A percentile compares a stretch with the other conserved stretches of the same genome.
Evolutionary conservation across 2,888 invertebrate genomes (phyloP).

Genomic region (Drosophila macrospina): DNA sequence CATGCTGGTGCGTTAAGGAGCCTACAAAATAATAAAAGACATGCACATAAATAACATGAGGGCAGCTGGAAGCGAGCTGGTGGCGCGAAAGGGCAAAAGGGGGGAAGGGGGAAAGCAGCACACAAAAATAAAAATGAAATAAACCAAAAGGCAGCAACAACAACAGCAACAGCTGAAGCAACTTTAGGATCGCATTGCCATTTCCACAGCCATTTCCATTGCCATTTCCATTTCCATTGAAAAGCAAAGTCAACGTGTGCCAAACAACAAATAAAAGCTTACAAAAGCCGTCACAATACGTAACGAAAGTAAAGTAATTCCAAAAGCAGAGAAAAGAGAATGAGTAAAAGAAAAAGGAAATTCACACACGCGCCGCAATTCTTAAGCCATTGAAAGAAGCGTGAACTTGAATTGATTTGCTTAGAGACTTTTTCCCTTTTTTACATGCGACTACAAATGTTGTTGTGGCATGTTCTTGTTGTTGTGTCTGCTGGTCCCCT

Average conservation of each 20-base stretch:
- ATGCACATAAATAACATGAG: constrained; percentile 75
- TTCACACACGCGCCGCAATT: constrained; percentile 66
- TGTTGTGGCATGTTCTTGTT: constrained; percentile 1
- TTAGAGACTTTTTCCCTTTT: constrained; percentile 59
- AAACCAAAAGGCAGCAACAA: constrained; percentile 55
- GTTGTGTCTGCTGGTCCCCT: constrained; percentile 1
- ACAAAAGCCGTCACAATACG: constrained; percentile 37
- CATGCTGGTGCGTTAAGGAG: constrained; percentile 41
- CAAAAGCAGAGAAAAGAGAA: constrained; percentile 4
- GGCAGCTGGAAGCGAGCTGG: constrained; percentile 39
- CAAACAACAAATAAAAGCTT: constrained; percentile 15
- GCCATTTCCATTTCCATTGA: constrained; percentile 34
- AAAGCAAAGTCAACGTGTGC: constrained; percentile 42
- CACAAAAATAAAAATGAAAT: constrained; percentile 74
- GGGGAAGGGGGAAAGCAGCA: constrained; percentile 27
- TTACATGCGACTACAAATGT: constrained; percentile 1
- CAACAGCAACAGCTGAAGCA: constrained; percentile 39
- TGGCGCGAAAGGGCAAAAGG: background rate
- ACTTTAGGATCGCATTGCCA: constrained; percentile 49
- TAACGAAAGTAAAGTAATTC: constrained; percentile 38
- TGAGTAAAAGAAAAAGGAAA: constrained; percentile 20
- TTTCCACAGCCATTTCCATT: constrained; percentile 39
- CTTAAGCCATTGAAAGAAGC: constrained; percentile 58
- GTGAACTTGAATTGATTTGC: constrained; percentile 81
- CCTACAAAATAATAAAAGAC: constrained; percentile 64